Conservation (phyloP, 2,113 vertebrate species). For the Anser brachyrhynchus region DNA sequence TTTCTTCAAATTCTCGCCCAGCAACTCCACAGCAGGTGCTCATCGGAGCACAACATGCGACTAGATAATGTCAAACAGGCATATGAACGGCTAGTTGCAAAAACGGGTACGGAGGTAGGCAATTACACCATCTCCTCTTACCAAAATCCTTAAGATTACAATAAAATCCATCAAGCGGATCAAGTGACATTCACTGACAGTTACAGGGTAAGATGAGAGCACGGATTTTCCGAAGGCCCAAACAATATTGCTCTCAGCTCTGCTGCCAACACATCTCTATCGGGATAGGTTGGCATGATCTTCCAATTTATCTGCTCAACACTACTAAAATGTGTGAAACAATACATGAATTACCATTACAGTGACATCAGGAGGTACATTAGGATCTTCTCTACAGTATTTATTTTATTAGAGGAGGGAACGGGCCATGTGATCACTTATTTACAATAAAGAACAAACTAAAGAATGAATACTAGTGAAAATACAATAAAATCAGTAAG, state of each 20-base stretch:
- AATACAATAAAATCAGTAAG: background rate
- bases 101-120: background rate
- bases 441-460: background rate
- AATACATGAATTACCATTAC: background rate
- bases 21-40: background rate
- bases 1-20: background rate
- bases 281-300: background rate
- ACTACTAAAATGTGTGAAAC: background rate
- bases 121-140: background rate
- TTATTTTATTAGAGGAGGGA: slow-evolving; percentile 35
- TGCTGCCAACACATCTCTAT: background rate
- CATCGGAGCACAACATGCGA: background rate
- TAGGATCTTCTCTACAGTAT: background rate
- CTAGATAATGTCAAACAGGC: background rate
- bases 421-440: background rate
- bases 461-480: background rate
- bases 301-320: background rate
- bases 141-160: background rate
- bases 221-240: background rate
- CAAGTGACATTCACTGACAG: background rate
- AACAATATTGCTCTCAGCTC: background rate
- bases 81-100: background rate
- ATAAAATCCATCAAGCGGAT: background rate
- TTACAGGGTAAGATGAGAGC: background rate
- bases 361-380: background rate